Conservation (phyloP, 2,888 invertebrate genomes). For the Leistus spinibarbis region DNA sequence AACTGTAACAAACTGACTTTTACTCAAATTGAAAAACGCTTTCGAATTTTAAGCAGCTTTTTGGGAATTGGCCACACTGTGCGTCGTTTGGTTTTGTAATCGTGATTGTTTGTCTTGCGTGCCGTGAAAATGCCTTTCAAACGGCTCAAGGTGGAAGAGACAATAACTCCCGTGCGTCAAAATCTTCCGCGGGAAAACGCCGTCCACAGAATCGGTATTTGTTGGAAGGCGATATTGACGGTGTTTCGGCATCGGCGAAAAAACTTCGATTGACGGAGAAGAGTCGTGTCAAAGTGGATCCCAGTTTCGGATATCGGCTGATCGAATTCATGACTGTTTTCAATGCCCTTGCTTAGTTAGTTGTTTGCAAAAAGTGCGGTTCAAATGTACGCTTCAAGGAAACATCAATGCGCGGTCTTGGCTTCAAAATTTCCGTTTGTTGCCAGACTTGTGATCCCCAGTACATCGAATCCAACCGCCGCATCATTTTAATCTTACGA, state of each 20-base stretch:
- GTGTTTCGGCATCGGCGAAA: constrained; percentile 36
- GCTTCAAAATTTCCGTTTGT: constrained; percentile 42
- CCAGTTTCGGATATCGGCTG: constrained; percentile 28
- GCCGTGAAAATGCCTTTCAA: constrained; percentile 23
- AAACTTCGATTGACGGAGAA: constrained; percentile 36
- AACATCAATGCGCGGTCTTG: constrained; percentile 42
- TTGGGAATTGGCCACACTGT: too few species aligned
- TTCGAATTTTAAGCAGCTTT: too few species aligned
- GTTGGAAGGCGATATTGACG: constrained; percentile 27
- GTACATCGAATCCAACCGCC: constrained; percentile 42
- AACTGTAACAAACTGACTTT: too few species aligned
- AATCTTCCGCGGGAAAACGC: constrained; percentile 5
- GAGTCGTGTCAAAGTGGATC: constrained; percentile 41
- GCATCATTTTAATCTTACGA: constrained; percentile 43
- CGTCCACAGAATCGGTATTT: constrained; percentile 39
- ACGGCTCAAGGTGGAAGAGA: constrained; percentile 22
- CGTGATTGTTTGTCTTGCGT: constrained; percentile 2
- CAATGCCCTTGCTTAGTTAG: constrained; percentile 25
- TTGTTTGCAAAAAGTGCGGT: constrained; percentile 43
- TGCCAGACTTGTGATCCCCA: constrained; percentile 40
- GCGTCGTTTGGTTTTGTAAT: constrained; percentile 7
- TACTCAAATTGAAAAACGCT: too few species aligned
- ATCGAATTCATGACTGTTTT: constrained; percentile 29
- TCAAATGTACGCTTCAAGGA: constrained; percentile 42
- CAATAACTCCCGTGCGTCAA: constrained; percentile 15